Percentiles rank a stretch among this genome's conserved stretches.
Evolutionary conservation across 2,113 vertebrate genomes (phyloP).

Genomic region (Apus apus): DNA sequence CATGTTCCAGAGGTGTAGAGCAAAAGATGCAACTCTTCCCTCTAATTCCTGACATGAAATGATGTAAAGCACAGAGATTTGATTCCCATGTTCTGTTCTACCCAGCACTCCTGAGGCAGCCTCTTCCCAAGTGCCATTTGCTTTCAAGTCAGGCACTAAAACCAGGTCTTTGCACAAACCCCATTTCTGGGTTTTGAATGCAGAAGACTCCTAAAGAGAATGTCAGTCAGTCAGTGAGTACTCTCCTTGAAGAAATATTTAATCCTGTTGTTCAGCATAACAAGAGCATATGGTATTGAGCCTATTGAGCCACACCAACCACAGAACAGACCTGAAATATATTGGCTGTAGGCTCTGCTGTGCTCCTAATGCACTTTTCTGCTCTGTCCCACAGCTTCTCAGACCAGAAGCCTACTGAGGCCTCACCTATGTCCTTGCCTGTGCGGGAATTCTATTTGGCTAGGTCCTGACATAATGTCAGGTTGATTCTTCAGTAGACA

Average conservation of each 20-base stretch:
- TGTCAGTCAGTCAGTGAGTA: not conserved
- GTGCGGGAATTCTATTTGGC: too few species aligned
- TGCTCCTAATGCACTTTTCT: not conserved
- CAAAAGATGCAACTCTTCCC: not conserved
- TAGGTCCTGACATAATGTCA: not conserved
- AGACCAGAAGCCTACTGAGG: not conserved
- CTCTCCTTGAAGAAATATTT: not conserved
- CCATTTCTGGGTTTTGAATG: not conserved
- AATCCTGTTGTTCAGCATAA: not conserved
- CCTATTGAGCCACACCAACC: not conserved
- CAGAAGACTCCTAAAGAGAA: not conserved
- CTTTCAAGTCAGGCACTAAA: not conserved
- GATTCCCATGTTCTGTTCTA: not conserved
- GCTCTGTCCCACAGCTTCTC: not conserved
- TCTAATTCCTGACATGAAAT: not conserved
- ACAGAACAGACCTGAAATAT: not conserved
- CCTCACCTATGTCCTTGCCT: not conserved
- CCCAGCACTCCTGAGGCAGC: rapidly evolving
- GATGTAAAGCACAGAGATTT: not conserved
- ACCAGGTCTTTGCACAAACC: not conserved
- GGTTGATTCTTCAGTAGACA: not conserved
- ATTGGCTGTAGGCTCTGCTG: not conserved
- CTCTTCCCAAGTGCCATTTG: not conserved
- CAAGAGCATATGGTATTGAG: not conserved
- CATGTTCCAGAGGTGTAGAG: not conserved